phyloP scores from a whole-genome alignment of 2,113 vertebrate genomes.

The Dasyprocta punctata region DNA sequence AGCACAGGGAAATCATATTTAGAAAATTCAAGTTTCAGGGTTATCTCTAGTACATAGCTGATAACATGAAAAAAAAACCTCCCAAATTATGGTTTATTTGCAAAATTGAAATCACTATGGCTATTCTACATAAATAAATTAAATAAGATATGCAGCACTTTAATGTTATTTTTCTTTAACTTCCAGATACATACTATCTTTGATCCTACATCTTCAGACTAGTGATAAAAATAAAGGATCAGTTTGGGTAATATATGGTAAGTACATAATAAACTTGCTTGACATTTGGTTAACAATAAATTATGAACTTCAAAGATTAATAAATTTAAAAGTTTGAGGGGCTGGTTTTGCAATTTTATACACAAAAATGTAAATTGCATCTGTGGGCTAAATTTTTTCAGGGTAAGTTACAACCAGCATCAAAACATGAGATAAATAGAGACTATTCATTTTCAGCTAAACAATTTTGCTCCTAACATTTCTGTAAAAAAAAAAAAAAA shows the following conservation, averaged over 20 bases:
- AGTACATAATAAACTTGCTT: not conserved
- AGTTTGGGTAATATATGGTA: not conserved
- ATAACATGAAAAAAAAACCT: not conserved
- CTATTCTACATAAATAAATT: not conserved
- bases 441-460: not conserved
- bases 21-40: not conserved
- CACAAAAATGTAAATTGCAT: not conserved
- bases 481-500: not conserved
- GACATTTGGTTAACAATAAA: not conserved
- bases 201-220: not conserved
- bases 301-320: not conserved
- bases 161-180: slow-evolving; percentile 1
- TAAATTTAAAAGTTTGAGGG: not conserved
- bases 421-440: not conserved
- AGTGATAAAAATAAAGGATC: not conserved
- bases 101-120: not conserved
- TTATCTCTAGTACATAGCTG: not conserved
- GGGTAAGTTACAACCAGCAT: not conserved
- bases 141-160: not conserved
- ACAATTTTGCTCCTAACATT: not conserved
- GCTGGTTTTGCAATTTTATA: not conserved
- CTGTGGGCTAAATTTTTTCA: not conserved
- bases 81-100: not conserved
- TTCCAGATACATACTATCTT: not conserved
- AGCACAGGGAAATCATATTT: not conserved